Evolutionary conservation across 2,797 vertebrate species (phyloP).

Genomic region (Erethizon dorsatum): DNA sequence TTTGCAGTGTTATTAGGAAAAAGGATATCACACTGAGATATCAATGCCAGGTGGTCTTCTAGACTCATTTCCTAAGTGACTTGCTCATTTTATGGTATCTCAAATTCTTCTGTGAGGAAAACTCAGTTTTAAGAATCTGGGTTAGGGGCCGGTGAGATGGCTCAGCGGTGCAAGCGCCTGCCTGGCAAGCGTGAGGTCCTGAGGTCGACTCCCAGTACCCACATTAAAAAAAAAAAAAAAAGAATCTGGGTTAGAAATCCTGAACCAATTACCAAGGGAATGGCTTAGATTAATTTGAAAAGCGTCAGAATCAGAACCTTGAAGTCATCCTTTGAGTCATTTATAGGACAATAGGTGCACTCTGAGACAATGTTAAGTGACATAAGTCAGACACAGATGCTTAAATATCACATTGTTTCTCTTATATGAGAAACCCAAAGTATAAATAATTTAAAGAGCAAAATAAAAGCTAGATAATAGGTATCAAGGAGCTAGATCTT

Average conservation of each 20-base stretch:
- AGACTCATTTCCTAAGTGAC: neutral
- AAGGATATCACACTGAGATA: neutral
- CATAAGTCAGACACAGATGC: neutral
- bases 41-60: neutral
- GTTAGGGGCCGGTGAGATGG: neutral
- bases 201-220: no score
- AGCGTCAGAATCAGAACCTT: neutral
- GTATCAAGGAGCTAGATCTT: neutral
- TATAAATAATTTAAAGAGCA: neutral
- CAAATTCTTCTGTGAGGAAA: constrained; percentile 20
- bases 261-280: neutral
- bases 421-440: neutral
- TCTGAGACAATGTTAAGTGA: neutral
- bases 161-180: no score
- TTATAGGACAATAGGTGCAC: neutral
- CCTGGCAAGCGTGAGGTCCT: no score
- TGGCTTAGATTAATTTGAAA: neutral
- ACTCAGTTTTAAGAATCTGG: neutral
- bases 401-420: neutral
- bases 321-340: neutral
- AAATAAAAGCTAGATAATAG: neutral
- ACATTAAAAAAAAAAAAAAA: neutral
- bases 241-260: neutral
- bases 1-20: neutral
- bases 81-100: neutral